Conservation (phyloP, 2,888 invertebrate genomes). For the Mythimna albipuncta region DNA sequence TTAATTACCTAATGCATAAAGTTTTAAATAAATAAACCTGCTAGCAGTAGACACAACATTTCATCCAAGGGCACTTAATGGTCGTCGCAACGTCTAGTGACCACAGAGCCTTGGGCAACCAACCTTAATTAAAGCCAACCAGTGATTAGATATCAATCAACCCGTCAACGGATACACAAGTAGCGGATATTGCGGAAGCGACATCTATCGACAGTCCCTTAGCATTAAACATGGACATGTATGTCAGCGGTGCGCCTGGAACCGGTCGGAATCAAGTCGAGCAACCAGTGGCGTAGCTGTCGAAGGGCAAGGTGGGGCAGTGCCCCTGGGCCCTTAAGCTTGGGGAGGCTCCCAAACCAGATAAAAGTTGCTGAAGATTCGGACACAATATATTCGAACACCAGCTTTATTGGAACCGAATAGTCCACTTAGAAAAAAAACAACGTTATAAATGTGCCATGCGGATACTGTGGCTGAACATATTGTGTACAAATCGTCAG, state of each 20-base stretch:
- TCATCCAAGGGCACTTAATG: constrained; percentile 15
- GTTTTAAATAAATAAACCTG: neutral
- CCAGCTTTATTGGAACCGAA: no score
- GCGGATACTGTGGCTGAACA: no score
- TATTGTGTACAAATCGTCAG: no score
- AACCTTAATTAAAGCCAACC: constrained; percentile 44
- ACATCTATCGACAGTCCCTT: constrained; percentile 46
- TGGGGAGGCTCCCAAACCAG: no score
- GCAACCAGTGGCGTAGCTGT: constrained; percentile 10
- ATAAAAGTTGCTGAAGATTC: no score
- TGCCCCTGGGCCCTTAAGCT: no score
- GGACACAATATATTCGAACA: no score
- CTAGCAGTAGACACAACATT: constrained; percentile 12
- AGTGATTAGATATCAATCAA: constrained; percentile 43
- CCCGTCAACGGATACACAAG: constrained; percentile 48
- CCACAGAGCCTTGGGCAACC: constrained; percentile 25
- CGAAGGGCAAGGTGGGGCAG: no score
- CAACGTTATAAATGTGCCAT: no score
- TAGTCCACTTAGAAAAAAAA: no score
- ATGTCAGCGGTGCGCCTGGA: constrained; percentile 64
- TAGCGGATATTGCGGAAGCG: constrained; percentile 58
- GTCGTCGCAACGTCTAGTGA: constrained; percentile 34
- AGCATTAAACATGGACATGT: constrained; percentile 65
- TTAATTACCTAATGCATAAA: no score
- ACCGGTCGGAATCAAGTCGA: constrained; percentile 58